These are phyloP conservation scores for Perca flavescens DNA, from an alignment of 2,113 vertebrate species.

Conservation along the genomic window DNA sequence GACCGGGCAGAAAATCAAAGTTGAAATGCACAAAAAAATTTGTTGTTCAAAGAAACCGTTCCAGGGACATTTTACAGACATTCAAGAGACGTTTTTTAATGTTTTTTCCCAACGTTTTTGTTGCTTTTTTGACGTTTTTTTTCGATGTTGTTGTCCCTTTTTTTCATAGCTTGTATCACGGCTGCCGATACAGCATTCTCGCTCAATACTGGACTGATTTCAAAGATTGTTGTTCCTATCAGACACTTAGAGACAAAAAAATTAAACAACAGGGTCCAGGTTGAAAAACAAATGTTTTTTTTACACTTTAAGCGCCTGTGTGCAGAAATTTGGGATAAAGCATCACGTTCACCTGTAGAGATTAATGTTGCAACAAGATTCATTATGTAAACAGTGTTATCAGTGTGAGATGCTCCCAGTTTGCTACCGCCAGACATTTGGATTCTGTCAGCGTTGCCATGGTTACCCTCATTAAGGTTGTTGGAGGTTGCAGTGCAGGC, in stretches of 20 bases:
- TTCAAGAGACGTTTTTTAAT: no score
- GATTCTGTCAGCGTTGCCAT: conserved; percentile 61
- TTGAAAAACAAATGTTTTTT: no score
- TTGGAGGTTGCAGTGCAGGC: conserved; percentile 49
- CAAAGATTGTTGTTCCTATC: no score
- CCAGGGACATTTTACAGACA: not conserved
- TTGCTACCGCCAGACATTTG: conserved; percentile 45
- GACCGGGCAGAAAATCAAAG: conserved; percentile 54
- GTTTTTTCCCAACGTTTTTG: no score
- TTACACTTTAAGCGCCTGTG: not conserved
- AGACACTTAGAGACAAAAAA: no score
- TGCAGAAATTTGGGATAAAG: conserved; percentile 43
- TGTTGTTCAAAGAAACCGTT: conserved; percentile 7
- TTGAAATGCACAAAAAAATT: conserved; percentile 59
- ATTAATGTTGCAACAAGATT: conserved; percentile 67
- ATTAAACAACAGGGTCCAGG: not conserved
- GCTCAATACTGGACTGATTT: no score
- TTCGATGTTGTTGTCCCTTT: no score
- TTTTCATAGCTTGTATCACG: no score
- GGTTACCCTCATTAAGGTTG: conserved; percentile 67
- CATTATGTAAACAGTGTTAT: conserved; percentile 78
- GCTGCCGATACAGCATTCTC: no score
- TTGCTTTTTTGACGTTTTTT: no score
- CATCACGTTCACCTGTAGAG: conserved; percentile 35
- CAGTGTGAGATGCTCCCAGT: conserved; percentile 48